Base-by-base conservation (phyloP, 2,113 vertebrate genomes). In the Sinocyclocheilus anophthalmus region DNA sequence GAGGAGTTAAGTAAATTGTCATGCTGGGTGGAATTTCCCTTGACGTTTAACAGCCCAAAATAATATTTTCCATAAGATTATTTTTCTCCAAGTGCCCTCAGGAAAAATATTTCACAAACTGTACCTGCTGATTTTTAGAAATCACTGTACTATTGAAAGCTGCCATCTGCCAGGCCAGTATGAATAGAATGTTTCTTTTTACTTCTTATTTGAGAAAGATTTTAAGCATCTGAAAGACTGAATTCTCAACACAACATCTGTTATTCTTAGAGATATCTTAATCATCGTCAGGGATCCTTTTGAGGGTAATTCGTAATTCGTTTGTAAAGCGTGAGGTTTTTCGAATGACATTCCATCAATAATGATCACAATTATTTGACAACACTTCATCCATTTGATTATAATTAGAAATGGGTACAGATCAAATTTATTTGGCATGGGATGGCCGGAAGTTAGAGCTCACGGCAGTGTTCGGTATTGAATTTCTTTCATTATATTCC, bases 1-100 rank as follows among this genome's bases (percentile, higher is more conserved):
- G 89, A 90, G 84, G 91, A 94, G 93, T 94, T 92, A 93, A 94
- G 90, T 92, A 92, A 94, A 94, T 93, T 93, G 92, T 94, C 94
- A 93, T 90, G 93, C 92, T 93, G 93, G 88, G 92, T 91, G 93
- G 92, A 94, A 94, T 94, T 94, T 93, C 92, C 90, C 90, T 85
- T 85, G 89, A 92, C 90, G 79, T 93, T 89, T 88, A 85, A 87
- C 81, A 53, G 94, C 94, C 94, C 93, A 93, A 93, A 94, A 94
- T 94, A 95, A 95, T 95, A 93, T 94, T 93, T 93, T 94, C 91
- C 87, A 92, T 92, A 89, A 93, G 93, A 93, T 94, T 94, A 77
- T 91, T 94, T 93, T 92, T 90, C 90, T 88, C 84, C 90, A 90
- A 90, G 89, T 89, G 76, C 90, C 88, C 77, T 53, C 67, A 89